Evolutionary conservation across 1,140 invertebrate species (phyloP).

Genomic region (Oedothorax gibbosus): DNA sequence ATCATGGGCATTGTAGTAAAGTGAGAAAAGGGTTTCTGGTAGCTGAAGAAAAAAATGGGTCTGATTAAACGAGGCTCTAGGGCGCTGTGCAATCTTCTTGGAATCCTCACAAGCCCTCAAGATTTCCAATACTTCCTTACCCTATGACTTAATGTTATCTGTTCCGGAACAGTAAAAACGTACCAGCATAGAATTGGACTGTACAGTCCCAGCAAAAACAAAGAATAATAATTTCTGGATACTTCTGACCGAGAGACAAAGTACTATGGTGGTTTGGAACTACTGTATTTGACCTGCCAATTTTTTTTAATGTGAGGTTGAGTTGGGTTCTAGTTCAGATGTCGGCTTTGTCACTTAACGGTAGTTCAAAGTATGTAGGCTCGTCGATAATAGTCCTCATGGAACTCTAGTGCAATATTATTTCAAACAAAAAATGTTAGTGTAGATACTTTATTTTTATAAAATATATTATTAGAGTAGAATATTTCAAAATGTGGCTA

Average conservation of each 20-base stretch:
- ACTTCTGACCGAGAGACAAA: not conserved
- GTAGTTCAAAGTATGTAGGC: no score
- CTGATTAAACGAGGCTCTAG: constrained; percentile 51
- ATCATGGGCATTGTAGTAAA: constrained; percentile 9
- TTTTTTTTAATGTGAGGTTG: no score
- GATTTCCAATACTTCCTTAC: constrained; percentile 46
- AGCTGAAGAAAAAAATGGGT: constrained; percentile 15
- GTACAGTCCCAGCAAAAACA: not conserved
- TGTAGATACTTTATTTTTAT: no score
- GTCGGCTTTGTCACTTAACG: no score
- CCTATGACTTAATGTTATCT: constrained; percentile 42
- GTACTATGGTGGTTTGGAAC: not conserved
- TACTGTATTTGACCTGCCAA: not conserved
- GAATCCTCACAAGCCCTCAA: constrained; percentile 40
- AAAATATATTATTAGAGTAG: no score
- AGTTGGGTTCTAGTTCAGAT: no score
- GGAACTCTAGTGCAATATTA: no score
- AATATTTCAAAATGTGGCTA: no score
- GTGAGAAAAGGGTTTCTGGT: constrained; percentile 16
- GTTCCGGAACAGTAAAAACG: constrained; percentile 40
- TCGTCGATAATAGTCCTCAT: no score
- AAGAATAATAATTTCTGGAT: not conserved
- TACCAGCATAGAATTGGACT: constrained; percentile 4
- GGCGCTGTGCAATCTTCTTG: constrained; percentile 53
- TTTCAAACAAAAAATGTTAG: no score